phyloP scores from a whole-genome alignment of 2,113 vertebrate species.

The Siniperca knerii region DNA sequence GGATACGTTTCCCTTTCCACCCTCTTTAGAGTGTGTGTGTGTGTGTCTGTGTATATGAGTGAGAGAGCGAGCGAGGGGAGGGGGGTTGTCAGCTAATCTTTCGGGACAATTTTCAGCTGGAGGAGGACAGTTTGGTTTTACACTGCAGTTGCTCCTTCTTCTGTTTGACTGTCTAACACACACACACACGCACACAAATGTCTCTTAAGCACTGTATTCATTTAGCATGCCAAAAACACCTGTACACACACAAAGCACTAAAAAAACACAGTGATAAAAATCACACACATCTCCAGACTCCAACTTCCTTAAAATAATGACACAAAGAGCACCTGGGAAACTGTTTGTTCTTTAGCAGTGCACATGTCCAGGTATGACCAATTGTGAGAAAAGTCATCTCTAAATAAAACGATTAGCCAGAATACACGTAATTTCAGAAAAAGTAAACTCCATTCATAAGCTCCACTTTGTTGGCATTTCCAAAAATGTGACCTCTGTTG shows the following conservation, averaged over 20 bases:
- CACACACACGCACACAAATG: conserved; percentile 18
- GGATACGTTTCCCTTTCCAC: conserved; percentile 71
- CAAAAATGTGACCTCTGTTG: neutral
- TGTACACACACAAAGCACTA: neutral
- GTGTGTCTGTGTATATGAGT: conserved; percentile 31
- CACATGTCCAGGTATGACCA: neutral
- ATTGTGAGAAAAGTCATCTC: neutral
- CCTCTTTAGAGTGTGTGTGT: conserved; percentile 50
- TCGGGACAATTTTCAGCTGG: conserved; percentile 63
- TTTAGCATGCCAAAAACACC: conserved; percentile 22
- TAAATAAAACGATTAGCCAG: neutral
- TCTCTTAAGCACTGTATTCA: conserved; percentile 10
- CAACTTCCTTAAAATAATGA: neutral
- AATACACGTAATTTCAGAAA: neutral
- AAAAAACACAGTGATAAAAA: neutral
- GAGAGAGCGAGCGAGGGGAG: neutral
- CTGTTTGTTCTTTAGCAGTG: neutral
- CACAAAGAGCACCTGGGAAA: neutral
- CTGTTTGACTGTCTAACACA: conserved; percentile 20
- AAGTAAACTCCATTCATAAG: neutral
- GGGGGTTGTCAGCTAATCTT: conserved; percentile 55
- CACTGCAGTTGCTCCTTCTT: conserved; percentile 47
- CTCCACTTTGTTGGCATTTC: too few relatives aligned
- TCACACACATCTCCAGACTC: neutral
- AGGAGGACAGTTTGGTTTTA: conserved; percentile 48